A percentile compares a stretch with the other conserved stretches of the same genome.
phyloP scores from a whole-genome alignment of 2,888 invertebrate genomes.

The Polydrusus cervinus region DNA sequence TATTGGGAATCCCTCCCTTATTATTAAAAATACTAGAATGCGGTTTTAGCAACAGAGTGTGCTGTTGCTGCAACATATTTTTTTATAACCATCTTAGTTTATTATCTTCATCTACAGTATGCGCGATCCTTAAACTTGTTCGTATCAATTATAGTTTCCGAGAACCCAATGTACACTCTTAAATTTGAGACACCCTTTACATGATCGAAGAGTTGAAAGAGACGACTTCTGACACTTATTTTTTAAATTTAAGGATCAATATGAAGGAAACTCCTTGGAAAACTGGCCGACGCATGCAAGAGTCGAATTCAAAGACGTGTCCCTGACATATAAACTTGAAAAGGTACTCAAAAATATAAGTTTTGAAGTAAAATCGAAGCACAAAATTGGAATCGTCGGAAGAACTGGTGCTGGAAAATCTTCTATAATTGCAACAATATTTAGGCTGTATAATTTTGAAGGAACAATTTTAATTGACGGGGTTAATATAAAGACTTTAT shows the following conservation, averaged over 20 bases:
- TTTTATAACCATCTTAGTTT: too few relatives aligned
- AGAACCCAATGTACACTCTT: too few relatives aligned
- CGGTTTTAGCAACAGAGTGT: too few relatives aligned
- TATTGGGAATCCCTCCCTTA: too few relatives aligned
- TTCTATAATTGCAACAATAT: constrained; percentile 84
- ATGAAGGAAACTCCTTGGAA: constrained; percentile 71
- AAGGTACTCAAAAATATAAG: constrained; percentile 80
- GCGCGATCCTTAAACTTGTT: too few relatives aligned
- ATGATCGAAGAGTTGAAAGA: too few relatives aligned
- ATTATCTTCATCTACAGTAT: too few relatives aligned
- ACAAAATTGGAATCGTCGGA: constrained; percentile 87
- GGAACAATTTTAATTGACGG: constrained; percentile 78
- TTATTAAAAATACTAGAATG: too few relatives aligned
- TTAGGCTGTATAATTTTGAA: constrained; percentile 83
- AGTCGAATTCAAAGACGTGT: constrained; percentile 77
- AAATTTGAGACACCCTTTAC: too few relatives aligned
- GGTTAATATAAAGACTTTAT: constrained; percentile 67
- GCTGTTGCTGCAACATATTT: too few relatives aligned
- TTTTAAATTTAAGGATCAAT: constrained; percentile 41
- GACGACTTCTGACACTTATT: background rate
- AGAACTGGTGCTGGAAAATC: constrained; percentile 91
- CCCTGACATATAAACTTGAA: constrained; percentile 82
- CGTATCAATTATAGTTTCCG: too few relatives aligned
- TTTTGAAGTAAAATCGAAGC: constrained; percentile 79
- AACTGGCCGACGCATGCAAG: constrained; percentile 84